Evolutionary conservation across 1,140 invertebrate genomes (phyloP).

Genomic region (Neomicropteryx cornuta): DNA sequence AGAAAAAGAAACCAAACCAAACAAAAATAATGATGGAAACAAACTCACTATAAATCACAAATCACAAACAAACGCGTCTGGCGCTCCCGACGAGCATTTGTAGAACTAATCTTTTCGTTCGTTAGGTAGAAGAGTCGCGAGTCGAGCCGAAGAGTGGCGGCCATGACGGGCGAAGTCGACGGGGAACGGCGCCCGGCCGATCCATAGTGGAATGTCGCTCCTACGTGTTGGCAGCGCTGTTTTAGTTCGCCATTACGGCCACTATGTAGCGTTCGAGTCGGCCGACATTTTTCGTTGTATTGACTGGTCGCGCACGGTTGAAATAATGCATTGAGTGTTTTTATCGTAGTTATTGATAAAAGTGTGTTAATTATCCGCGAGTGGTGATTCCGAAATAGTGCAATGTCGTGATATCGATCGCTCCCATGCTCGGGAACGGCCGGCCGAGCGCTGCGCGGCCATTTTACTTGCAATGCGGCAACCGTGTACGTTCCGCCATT

Average conservation of each 20-base stretch:
- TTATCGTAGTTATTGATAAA: constrained; percentile 40
- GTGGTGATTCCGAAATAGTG: constrained; percentile 37
- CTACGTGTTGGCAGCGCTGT: constrained; percentile 30
- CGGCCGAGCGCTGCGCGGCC: constrained; percentile 46
- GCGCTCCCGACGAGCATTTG: too few species aligned
- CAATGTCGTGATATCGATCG: constrained; percentile 31
- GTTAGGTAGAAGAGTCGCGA: too few species aligned
- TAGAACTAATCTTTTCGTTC: too few species aligned
- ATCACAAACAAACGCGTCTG: too few species aligned
- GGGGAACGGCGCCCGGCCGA: too few species aligned
- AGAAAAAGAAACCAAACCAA: too few species aligned
- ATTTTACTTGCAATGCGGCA: constrained; percentile 60
- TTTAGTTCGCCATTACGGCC: constrained; percentile 40
- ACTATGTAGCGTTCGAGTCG: constrained; percentile 38
- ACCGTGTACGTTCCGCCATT: constrained; percentile 57
- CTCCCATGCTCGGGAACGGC: constrained; percentile 37
- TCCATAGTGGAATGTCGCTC: constrained; percentile 30
- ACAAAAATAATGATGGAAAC: too few species aligned
- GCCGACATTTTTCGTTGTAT: constrained; percentile 51
- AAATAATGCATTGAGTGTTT: constrained; percentile 46
- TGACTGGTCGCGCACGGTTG: constrained; percentile 41
- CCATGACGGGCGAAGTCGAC: too few species aligned
- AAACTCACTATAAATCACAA: too few species aligned
- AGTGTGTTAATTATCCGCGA: constrained; percentile 38
- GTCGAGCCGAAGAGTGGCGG: too few species aligned